Percentiles rank a stretch among this genome's conserved stretches.
phyloP scores from a whole-genome alignment of 2,797 vertebrate genomes.

The Rhinella marina region DNA sequence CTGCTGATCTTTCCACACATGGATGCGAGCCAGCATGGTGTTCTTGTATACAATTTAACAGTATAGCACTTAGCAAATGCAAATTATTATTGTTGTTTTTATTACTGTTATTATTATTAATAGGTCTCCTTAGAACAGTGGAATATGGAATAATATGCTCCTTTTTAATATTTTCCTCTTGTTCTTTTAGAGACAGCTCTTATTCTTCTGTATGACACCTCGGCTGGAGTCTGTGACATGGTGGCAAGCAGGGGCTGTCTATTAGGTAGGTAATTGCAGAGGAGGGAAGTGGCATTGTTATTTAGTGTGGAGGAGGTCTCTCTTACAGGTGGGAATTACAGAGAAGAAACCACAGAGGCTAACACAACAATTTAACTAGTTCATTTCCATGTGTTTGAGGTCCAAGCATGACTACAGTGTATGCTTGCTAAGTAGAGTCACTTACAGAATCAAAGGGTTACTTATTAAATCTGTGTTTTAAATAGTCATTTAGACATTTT shows the following conservation, averaged over 20 bases:
- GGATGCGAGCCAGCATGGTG: constrained; percentile 36
- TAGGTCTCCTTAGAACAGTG: constrained; percentile 55
- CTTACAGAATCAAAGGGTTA: not conserved
- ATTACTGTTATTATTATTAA: constrained; percentile 59
- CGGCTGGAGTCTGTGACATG: constrained; percentile 58
- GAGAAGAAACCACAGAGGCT: constrained; percentile 51
- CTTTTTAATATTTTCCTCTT: constrained; percentile 48
- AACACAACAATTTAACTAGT: constrained; percentile 48
- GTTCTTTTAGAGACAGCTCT: constrained; percentile 50
- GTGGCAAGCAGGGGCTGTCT: constrained; percentile 54
- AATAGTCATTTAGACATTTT: not conserved
- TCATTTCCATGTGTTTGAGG: not conserved
- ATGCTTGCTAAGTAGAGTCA: not conserved
- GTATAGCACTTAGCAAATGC: constrained; percentile 55
- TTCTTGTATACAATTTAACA: constrained; percentile 42
- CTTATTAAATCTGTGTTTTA: not conserved
- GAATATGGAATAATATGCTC: constrained; percentile 52
- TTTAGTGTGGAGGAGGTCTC: constrained; percentile 43
- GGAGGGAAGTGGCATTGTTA: constrained; percentile 55
- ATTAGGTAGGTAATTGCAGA: constrained; percentile 61
- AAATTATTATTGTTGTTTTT: constrained; percentile 58
- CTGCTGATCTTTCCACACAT: constrained; percentile 23
- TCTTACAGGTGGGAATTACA: constrained; percentile 49
- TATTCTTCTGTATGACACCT: constrained; percentile 58
- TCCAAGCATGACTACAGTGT: not conserved